Evolutionary conservation across 2,797 vertebrate species (phyloP).

Genomic region (Gymnothorax reevesii): DNA sequence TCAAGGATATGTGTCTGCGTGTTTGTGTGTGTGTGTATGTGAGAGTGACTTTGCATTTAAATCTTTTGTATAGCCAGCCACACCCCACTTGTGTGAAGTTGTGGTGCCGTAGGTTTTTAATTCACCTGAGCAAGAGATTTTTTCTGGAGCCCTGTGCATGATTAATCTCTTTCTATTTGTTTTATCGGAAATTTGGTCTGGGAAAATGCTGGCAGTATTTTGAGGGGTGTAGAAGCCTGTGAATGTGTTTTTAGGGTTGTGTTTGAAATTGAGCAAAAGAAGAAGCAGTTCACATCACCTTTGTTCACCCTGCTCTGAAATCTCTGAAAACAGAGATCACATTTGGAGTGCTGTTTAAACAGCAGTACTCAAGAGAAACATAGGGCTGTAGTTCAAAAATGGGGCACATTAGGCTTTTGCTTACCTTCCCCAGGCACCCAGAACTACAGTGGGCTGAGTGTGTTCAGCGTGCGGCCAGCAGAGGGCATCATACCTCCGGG

Average conservation of each 20-base stretch:
- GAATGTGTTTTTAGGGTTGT: neutral
- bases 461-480: slow-evolving; percentile 79
- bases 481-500: slow-evolving; percentile 75
- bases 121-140: neutral
- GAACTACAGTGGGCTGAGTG: slow-evolving; percentile 80
- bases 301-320: neutral
- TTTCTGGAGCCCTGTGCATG: neutral
- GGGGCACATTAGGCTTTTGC: neutral
- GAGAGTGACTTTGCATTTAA: neutral
- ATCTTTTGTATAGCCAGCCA: neutral
- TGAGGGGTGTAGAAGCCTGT: neutral
- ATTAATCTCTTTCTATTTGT: neutral
- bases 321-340: neutral
- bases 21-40: neutral
- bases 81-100: slow-evolving; percentile 3
- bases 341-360: neutral
- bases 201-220: neutral
- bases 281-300: neutral
- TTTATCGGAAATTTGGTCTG: neutral
- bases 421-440: slow-evolving; percentile 74
- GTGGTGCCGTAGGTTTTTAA: neutral
- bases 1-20: neutral
- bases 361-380: neutral
- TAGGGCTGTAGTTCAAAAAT: neutral
- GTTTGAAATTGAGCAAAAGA: neutral